phyloP scores from a whole-genome alignment of 1,140 invertebrate genomes.

The Cydia splendana region DNA sequence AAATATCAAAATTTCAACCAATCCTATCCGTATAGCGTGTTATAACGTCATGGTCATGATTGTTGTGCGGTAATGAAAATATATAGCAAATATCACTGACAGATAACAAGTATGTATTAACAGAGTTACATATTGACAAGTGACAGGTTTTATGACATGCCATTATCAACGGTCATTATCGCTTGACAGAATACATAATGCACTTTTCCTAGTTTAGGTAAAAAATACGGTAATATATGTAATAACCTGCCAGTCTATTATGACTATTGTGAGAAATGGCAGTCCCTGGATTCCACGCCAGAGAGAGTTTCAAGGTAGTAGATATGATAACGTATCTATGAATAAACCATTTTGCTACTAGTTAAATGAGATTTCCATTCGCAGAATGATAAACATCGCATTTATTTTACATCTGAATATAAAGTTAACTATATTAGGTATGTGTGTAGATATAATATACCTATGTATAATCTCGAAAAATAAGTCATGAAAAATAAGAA shows the following conservation, averaged over 20 bases:
- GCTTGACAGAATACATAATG: no score
- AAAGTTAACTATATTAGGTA: not conserved
- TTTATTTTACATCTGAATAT: not conserved
- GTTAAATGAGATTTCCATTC: conserved; percentile 2
- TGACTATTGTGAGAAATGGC: not conserved
- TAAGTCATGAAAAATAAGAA: no score
- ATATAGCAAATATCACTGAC: no score
- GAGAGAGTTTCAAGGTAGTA: conserved; percentile 1
- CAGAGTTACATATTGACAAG: no score
- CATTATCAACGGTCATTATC: no score
- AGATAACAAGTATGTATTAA: no score
- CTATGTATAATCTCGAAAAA: no score
- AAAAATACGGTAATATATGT: not conserved
- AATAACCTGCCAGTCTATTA: conserved; percentile 1
- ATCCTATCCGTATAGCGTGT: no score
- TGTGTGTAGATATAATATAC: no score
- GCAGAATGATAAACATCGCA: conserved; percentile 1
- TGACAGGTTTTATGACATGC: no score
- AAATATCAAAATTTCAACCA: not conserved
- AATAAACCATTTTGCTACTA: conserved; percentile 12
- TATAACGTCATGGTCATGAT: no score
- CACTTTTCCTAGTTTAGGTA: not conserved
- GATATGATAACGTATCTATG: conserved; percentile 6
- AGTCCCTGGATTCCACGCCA: not conserved
- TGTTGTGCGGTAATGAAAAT: no score